Evolutionary conservation across 2,888 invertebrate species (phyloP).

Genomic region (Brachypterus glaber): DNA sequence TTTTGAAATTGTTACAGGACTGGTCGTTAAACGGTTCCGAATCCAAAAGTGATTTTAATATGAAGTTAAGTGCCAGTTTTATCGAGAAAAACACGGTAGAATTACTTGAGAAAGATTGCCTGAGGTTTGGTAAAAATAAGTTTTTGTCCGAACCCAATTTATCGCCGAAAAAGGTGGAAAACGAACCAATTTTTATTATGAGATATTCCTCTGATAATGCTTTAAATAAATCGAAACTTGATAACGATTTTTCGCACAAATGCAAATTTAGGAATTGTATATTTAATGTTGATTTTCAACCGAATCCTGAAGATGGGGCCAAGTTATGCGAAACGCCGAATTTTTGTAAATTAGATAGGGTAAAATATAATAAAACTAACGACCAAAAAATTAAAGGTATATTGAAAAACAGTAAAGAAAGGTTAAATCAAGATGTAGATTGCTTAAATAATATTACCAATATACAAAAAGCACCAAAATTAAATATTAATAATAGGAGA

Average conservation of each 20-base stretch:
- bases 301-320: slow-evolving; percentile 39
- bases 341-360: slow-evolving; percentile 35
- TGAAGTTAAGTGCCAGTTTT: slow-evolving; percentile 16
- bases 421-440: slow-evolving; percentile 23
- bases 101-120: slow-evolving; percentile 17
- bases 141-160: slow-evolving; percentile 34
- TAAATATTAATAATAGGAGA: slow-evolving; percentile 33
- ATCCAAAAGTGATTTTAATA: slow-evolving; percentile 31
- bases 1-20: slow-evolving; percentile 37
- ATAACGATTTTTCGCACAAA: slow-evolving; percentile 35
- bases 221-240: slow-evolving; percentile 20
- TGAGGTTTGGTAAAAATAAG: slow-evolving; percentile 24
- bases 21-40: slow-evolving; percentile 39
- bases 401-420: slow-evolving; percentile 32
- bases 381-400: slow-evolving; percentile 30
- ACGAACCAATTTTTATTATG: slow-evolving; percentile 16
- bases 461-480: slow-evolving; percentile 26
- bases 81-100: slow-evolving; percentile 16
- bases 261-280: slow-evolving; percentile 40
- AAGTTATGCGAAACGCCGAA: slow-evolving; percentile 37
- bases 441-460: slow-evolving; percentile 28
- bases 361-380: slow-evolving; percentile 42
- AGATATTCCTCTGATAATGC: slow-evolving; percentile 29
- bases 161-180: slow-evolving; percentile 26
- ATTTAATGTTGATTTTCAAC: slow-evolving; percentile 38